phyloP scores from a whole-genome alignment of 2,797 vertebrate genomes.

The Sebastes umbrosus region DNA sequence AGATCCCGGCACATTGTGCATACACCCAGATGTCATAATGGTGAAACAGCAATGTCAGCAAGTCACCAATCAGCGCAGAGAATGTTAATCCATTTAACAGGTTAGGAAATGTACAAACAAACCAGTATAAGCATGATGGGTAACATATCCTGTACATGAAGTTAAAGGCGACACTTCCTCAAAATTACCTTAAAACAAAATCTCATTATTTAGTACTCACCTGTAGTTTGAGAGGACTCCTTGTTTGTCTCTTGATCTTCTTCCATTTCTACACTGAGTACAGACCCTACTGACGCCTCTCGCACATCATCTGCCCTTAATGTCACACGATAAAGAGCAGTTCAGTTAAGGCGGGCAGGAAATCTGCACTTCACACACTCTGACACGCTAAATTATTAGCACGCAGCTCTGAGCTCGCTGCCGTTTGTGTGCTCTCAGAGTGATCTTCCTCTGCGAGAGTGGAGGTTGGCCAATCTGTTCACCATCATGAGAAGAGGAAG shows the following conservation, averaged over 20 bases:
- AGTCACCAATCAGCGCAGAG: background rate
- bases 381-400: conserved; percentile 14
- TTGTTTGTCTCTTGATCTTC: conserved; percentile 52
- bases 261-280: conserved; percentile 66
- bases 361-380: conserved; percentile 14
- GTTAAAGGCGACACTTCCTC: background rate
- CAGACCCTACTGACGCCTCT: conserved; percentile 29
- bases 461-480: conserved; percentile 77
- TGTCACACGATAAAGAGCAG: conserved; percentile 7
- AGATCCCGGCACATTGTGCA: conserved; percentile 5
- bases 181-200: background rate
- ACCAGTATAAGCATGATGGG: background rate
- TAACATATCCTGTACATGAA: background rate
- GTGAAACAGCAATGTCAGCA: background rate
- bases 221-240: conserved; percentile 57
- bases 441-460: conserved; percentile 65
- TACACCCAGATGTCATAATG: background rate
- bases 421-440: conserved; percentile 48
- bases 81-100: background rate
- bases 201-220: conserved; percentile 50
- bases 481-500: conserved; percentile 80
- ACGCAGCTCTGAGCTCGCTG: conserved; percentile 30
- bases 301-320: conserved; percentile 35
- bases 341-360: background rate
- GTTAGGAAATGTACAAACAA: background rate